These are phyloP conservation scores for Ctenopoma multispine DNA, from an alignment of 2,797 vertebrate genomes.

Conservation along the genomic window DNA sequence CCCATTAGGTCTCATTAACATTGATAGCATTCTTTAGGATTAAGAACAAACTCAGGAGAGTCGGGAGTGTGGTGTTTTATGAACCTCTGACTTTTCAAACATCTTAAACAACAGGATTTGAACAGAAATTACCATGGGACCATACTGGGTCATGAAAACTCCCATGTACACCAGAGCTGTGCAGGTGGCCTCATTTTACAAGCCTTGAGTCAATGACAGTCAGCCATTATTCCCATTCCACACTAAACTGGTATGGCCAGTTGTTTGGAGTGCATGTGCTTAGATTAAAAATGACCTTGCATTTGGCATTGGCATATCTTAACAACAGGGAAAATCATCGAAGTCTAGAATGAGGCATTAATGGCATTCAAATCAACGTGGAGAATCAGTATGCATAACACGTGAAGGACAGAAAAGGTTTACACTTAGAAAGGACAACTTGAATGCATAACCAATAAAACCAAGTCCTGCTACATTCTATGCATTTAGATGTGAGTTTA, in stretches of 20 bases:
- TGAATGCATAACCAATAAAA: neutral
- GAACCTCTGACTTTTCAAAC: conserved; percentile 62
- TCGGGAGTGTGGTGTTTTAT: conserved; percentile 47
- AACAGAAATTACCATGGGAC: conserved; percentile 34
- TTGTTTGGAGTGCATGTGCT: conserved; percentile 5
- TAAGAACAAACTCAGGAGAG: conserved; percentile 31
- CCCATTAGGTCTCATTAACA: conserved; percentile 59
- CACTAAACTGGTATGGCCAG: conserved; percentile 14
- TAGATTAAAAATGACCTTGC: conserved; percentile 17
- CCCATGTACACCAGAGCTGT: conserved; percentile 4
- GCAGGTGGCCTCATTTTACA: conserved; percentile 64
- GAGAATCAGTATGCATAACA: neutral
- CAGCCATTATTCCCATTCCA: conserved; percentile 25
- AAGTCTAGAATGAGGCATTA: neutral
- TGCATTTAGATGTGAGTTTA: neutral
- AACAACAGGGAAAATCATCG: conserved; percentile 14
- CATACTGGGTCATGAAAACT: conserved; percentile 25
- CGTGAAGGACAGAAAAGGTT: neutral
- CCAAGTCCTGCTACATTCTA: neutral
- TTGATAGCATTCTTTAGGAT: conserved; percentile 61
- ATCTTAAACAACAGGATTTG: conserved; percentile 41
- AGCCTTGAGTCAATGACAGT: conserved; percentile 46
- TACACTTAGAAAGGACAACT: too few relatives aligned
- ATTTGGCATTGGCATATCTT: conserved; percentile 16
- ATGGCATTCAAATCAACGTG: neutral